These are phyloP conservation scores for Ferrisia virgata DNA, from an alignment of 2,888 invertebrate species.

Conservation along the genomic window DNA sequence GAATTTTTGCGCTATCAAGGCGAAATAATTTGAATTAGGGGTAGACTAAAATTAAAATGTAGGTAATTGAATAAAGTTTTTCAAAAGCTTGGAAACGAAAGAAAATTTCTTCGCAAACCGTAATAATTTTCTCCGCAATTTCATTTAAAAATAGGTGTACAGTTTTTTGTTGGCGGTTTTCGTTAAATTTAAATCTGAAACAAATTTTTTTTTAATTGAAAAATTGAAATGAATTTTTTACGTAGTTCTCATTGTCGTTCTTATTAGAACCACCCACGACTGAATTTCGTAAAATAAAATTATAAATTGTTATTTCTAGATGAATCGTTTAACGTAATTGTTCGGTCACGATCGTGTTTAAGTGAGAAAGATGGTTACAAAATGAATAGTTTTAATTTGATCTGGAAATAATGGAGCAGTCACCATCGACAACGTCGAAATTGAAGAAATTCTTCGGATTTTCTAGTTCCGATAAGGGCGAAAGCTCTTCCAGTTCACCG, in stretches of 20 bases:
- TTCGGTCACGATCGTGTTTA: slow-evolving; percentile 13
- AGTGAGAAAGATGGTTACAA: background rate
- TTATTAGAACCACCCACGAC: background rate
- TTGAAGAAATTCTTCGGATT: slow-evolving; percentile 21
- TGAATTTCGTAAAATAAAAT: slow-evolving; percentile 16
- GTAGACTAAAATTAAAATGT: no score
- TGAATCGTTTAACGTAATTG: background rate
- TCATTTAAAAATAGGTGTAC: no score
- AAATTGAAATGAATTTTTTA: no score
- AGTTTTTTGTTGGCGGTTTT: no score
- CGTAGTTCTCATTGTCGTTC: background rate
- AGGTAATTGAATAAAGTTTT: no score
- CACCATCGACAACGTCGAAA: background rate
- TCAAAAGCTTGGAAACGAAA: no score
- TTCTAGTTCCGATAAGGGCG: background rate
- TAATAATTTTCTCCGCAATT: no score
- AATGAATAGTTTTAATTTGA: background rate
- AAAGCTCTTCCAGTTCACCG: background rate
- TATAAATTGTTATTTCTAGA: slow-evolving; percentile 3
- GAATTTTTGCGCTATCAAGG: no score
- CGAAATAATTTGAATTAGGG: no score
- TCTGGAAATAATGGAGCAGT: background rate
- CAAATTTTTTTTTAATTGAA: background rate
- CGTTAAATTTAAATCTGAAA: background rate
- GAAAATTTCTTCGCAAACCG: no score